A percentile compares a stretch with the other conserved stretches of the same genome.
Evolutionary conservation across 2,888 invertebrate species (phyloP).

Genomic region (Netelia melanura): DNA sequence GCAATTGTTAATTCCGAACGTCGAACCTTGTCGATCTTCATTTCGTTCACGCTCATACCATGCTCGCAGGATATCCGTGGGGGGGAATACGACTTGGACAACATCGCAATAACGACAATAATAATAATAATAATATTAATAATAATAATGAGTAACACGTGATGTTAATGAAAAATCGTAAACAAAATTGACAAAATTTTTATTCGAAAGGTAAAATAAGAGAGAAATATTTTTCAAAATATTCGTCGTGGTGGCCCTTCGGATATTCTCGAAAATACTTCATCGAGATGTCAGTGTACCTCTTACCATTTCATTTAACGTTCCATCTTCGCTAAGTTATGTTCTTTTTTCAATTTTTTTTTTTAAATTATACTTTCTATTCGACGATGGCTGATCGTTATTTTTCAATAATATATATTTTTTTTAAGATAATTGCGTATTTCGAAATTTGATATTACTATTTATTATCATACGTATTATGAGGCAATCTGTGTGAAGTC

Average conservation of each 20-base stretch:
- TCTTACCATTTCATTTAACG: slow-evolving; percentile 61
- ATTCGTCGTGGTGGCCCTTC: slow-evolving; percentile 55
- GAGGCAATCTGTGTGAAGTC: too few relatives aligned
- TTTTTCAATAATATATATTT: slow-evolving; percentile 34
- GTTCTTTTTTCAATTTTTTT: slow-evolving; percentile 9
- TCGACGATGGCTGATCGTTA: slow-evolving; percentile 50
- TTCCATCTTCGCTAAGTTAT: slow-evolving; percentile 54
- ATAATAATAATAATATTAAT: neutral
- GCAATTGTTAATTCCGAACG: slow-evolving; percentile 1
- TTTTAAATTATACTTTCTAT: slow-evolving; percentile 4
- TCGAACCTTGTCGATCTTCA: slow-evolving; percentile 52
- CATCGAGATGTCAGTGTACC: slow-evolving; percentile 64
- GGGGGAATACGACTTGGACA: slow-evolving; percentile 28
- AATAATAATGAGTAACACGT: slow-evolving; percentile 5
- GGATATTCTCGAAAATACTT: slow-evolving; percentile 64
- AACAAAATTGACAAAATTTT: neutral
- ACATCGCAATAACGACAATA: slow-evolving; percentile 16
- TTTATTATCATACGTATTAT: neutral
- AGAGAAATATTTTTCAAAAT: neutral
- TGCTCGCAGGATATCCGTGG: slow-evolving; percentile 67
- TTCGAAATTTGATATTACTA: slow-evolving; percentile 44
- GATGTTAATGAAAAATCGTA: neutral
- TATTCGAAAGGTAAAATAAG: neutral
- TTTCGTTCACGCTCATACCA: slow-evolving; percentile 62
- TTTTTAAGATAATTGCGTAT: slow-evolving; percentile 50